Base-by-base conservation (phyloP, 92 coral and sea anemone species). In the Phenganax stokvisi region DNA sequence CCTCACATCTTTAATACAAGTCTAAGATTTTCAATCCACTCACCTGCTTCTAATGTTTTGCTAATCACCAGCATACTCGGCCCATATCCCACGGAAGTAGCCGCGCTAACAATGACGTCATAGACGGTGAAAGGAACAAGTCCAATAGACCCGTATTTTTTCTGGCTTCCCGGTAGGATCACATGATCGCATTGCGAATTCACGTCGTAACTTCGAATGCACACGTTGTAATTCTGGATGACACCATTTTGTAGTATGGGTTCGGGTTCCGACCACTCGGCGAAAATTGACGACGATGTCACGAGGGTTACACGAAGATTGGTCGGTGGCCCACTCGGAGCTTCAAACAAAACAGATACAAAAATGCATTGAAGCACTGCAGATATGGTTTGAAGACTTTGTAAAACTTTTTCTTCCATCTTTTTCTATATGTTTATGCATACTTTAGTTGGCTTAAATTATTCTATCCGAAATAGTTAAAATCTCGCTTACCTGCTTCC, bases 301-400 rank as follows among this genome's bases (percentile, higher is more conserved):
- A 79, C 74, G 83, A 79, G 65, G 63, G 10, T 79, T 3, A 79
- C 74, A 52, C 51, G 74, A 79, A 79, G 83, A 12, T 79, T 12
- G 31, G 61, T 61, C 57, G 83, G 83, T 7, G 83, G 83, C 6
- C 83, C 83, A 17, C 57, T 51, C 68, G 83, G 83, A 65, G 83
- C 83, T 79, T 20, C 25, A 7, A 60, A 64, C n/a, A 5, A 71
- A 8, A 71, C 31, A 31, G 12, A 30, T 20, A 29, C 12, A 67
- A 67, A 8, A 0, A 16, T 7, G 15, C 15, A 20, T 3, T 20
- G 15, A 59, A 7, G 16, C 15, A 59, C 1, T 20, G 25, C 0
- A 59, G 25, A 13, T 37, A 5, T 64, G 37, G 30, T 56, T 56
- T 61, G 67, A 17, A 61, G 29, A 17, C 67, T 61, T 61, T 61